phyloP scores from a whole-genome alignment of 2,888 invertebrate genomes.

The Branchipolynoe longqiensis region DNA sequence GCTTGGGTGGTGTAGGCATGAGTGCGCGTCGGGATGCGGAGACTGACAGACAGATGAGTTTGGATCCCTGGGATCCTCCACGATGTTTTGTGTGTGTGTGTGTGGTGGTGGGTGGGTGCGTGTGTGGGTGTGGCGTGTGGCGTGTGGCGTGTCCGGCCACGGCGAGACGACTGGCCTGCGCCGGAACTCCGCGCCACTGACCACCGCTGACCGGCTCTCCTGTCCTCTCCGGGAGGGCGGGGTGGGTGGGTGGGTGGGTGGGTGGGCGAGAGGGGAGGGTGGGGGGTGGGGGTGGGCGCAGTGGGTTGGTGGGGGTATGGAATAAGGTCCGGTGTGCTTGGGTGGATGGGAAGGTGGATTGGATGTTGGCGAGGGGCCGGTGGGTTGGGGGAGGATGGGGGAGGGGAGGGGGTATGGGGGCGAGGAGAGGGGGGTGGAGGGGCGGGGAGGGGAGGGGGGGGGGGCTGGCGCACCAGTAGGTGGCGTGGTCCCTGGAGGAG shows the following conservation, averaged over 20 bases:
- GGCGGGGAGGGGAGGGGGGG: background rate
- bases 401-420: background rate
- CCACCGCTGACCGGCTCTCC: background rate
- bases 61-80: no score
- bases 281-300: background rate
- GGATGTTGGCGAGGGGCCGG: background rate
- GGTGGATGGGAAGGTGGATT: background rate
- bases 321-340: background rate
- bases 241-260: background rate
- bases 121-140: no score
- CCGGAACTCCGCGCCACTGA: conserved; percentile 13
- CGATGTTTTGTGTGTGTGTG: no score
- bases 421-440: conserved; percentile 2
- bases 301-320: no score
- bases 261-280: background rate
- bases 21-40: no score
- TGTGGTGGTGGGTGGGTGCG: no score
- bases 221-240: background rate
- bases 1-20: no score
- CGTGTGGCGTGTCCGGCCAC: no score
- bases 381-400: background rate
- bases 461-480: background rate
- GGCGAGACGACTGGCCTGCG: no score
- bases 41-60: no score
- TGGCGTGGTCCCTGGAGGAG: conserved; percentile 4